Percentiles rank a stretch among this genome's conserved stretches.
Conservation (phyloP, 2,888 invertebrate species). For the Pedicia rivosa region DNA sequence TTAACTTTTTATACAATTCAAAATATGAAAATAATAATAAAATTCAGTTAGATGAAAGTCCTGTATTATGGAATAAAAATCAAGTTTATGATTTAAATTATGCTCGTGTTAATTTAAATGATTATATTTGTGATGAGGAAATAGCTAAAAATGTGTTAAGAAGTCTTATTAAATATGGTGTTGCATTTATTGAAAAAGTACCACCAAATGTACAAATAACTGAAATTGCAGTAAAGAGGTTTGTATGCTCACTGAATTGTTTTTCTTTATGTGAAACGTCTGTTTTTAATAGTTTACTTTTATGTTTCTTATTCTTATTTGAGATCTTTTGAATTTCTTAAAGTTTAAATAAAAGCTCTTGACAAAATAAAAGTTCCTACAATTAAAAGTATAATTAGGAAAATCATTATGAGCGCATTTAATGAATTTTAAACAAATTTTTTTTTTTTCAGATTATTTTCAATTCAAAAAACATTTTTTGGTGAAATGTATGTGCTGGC, state of each 20-base stretch:
- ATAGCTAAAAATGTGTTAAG: slow-evolving; percentile 33
- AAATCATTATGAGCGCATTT: no score
- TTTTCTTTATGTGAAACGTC: no score
- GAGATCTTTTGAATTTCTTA: not conserved
- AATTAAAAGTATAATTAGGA: no score
- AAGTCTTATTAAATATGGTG: slow-evolving; percentile 24
- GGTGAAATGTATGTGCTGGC: slow-evolving; percentile 58
- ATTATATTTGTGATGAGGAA: slow-evolving; percentile 33
- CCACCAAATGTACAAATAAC: slow-evolving; percentile 26
- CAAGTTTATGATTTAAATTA: slow-evolving; percentile 27
- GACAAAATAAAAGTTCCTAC: no score
- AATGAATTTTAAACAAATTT: not conserved
- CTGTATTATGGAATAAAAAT: slow-evolving; percentile 35
- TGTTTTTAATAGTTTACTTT: no score
- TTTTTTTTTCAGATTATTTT: slow-evolving; percentile 39
- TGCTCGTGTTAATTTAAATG: slow-evolving; percentile 28
- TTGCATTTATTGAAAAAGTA: slow-evolving; percentile 26
- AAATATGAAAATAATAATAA: slow-evolving; percentile 1
- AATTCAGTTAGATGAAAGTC: slow-evolving; percentile 19
- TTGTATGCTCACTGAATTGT: not conserved
- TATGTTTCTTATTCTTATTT: no score
- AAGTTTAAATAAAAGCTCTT: not conserved
- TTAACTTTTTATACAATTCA: slow-evolving; percentile 31
- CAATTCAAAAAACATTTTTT: slow-evolving; percentile 50
- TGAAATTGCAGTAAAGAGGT: slow-evolving; percentile 32